Base-by-base conservation (phyloP, 2,888 invertebrate genomes). In the Uropetala carovei region DNA sequence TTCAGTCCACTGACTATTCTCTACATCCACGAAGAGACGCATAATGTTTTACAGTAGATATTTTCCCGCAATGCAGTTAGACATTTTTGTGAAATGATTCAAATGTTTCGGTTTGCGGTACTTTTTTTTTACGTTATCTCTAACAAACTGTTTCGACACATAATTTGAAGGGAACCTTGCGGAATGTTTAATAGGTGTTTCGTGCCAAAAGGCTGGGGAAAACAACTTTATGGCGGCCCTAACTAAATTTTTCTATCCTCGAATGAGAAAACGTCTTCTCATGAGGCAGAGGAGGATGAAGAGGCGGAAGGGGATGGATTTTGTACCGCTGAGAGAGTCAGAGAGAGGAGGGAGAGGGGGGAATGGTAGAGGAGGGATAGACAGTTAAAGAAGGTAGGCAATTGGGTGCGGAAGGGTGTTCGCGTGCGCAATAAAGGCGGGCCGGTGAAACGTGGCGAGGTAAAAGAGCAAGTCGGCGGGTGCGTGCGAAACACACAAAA, bases 201-300 rank as follows among this genome's bases (percentile, higher is more conserved):
- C 59, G 60, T 11, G 86, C 60, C 86, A 11, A 83, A 57, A 43
- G 30, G 30, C 89, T 75, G 43, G 43, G 43, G 89, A 64, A 64
- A 89, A 64, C 83, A 43, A 43, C 83, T 83, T 83, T 83, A 83
- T 57, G 57, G n/a, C 83, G 89, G 30, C 85, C 27, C 58, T 58
- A 43, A 43, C n/a, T n/a, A n/a, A n/a, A 16, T 43, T 68, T 64
- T 43, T 16, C 43, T 18, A 59, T 27, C 85, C 85, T 30, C 30
- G 43, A 43, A 43, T 43, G 43, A 43, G 43, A 43, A 43, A 43
- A 43, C 43, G 5, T 43, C 43, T 43, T 43, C n/a, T n/a, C n/a
- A 43, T 43, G 1, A 43, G 43, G 43, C 1, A 43, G 43, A 43
- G 43, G 1, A 43, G 43, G 1, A 43, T 43, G 43, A 43, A 43